Percentiles rank a stretch among this genome's conserved stretches.
These are phyloP conservation scores for Callipepla californica DNA, from an alignment of 2,113 vertebrate genomes.

Conservation along the genomic window DNA sequence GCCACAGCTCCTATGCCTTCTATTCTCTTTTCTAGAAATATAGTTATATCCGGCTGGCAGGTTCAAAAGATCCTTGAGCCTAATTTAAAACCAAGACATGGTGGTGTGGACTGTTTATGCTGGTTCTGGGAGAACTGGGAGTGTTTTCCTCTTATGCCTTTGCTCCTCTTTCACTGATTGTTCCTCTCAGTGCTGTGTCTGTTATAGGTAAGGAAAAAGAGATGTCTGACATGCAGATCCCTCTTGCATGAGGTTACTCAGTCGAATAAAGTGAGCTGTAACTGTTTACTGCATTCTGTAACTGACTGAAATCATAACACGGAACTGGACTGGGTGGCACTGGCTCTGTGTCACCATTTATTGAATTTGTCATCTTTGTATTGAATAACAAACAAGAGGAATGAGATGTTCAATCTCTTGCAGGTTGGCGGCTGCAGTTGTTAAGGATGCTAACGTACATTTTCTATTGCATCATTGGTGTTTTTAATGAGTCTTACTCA, in stretches of 20 bases:
- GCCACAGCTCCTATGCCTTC: neutral
- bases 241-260: neutral
- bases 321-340: neutral
- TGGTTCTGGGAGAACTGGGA: constrained; percentile 87
- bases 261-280: neutral
- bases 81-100: constrained; percentile 95
- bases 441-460: neutral
- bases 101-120: constrained; percentile 91
- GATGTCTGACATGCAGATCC: rapidly evolving
- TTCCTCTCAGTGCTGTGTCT: constrained; percentile 91
- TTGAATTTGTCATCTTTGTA: neutral
- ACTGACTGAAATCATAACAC: neutral
- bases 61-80: constrained; percentile 85
- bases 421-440: neutral
- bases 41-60: constrained; percentile 88
- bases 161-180: constrained; percentile 90
- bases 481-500: neutral
- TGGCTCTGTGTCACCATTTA: neutral
- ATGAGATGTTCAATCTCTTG: neutral
- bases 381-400: neutral
- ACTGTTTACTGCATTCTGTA: neutral
- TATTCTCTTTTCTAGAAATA: constrained; percentile 84
- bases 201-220: constrained; percentile 82
- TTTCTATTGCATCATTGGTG: neutral
- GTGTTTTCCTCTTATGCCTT: constrained; percentile 95